Base-by-base conservation (phyloP, 2,113 vertebrate species). In the Ciconia maguari region DNA sequence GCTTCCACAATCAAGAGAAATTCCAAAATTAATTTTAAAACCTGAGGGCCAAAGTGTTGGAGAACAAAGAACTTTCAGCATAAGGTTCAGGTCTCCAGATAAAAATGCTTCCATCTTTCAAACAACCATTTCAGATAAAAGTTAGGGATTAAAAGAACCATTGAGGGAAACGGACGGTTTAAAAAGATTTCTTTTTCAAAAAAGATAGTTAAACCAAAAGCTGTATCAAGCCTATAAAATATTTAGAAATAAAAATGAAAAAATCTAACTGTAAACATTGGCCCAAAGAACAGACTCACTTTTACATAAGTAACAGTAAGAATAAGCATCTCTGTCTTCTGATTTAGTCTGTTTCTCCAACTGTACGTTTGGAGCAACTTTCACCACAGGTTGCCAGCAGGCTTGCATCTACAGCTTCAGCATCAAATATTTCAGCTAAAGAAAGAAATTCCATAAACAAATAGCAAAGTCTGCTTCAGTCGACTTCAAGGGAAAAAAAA, bases 361-460 rank as follows among this genome's bases (percentile, higher is more conserved):
- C 25, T 65, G 58, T 36, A 32, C 16, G 29, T 81, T 70, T 94
- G 60, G 48, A 96, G 72, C 29, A 93, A 71, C 68, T 70, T 87
- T 49, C 51, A 86, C 41, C 46, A 52, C 42, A 81, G 38, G 55
- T 92, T 90, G 83, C 78, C 90, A 96, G 75, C 58, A 80, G 68
- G 49, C 71, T 83, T 88, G 34, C 54, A 58, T 90, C 82, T 89
- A 85, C 69, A 92, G 51, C 75, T 94, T 88, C 71, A 93, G 79
- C 85, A 93, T 55, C 62, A 86, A 89, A 42, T 85, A 94, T 77
- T 88, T 86, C 79, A 86, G 51, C 64, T 90, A 86, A 90, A 93
- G 94, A 68, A 93, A 89, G 36, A 85, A 95, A 94, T 66, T 94
- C 60, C 85, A 89, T 52, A 94, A 94, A 94, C 88, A 93, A 93